Conservation (phyloP, 1,140 invertebrate species). For the Mesaphorura yosii region DNA sequence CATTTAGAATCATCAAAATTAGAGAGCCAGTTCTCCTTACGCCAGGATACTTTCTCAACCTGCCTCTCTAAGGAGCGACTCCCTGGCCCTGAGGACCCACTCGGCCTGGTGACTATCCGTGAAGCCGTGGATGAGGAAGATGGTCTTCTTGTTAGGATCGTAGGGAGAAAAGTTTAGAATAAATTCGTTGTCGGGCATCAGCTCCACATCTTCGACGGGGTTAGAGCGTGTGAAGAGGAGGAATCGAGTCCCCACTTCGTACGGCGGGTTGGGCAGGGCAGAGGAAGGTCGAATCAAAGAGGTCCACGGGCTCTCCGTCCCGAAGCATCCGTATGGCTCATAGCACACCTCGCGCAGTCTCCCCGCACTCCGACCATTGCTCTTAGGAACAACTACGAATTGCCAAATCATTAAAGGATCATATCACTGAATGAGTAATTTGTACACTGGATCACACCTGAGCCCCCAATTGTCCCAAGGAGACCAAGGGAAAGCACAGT, state of each 20-base stretch:
- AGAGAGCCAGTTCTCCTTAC: too few species aligned
- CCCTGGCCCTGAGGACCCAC: conserved; percentile 11
- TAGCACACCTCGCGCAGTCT: conserved; percentile 36
- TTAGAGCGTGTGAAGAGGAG: conserved; percentile 17
- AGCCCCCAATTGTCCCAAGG: too few species aligned
- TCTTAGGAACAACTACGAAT: too few species aligned
- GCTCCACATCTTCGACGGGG: conserved; percentile 1
- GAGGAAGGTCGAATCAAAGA: conserved; percentile 31
- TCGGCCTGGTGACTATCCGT: conserved; percentile 13
- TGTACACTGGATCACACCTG: too few species aligned
- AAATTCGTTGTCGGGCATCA: conserved; percentile 20
- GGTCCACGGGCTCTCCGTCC: conserved; percentile 35
- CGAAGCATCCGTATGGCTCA: conserved; percentile 37
- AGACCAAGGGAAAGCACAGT: too few species aligned
- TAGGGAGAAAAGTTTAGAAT: conserved; percentile 14
- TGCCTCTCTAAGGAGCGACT: conserved; percentile 13
- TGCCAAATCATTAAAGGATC: too few species aligned
- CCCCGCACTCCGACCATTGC: too few species aligned
- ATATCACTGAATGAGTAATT: too few species aligned
- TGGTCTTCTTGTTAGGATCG: conserved; percentile 6
- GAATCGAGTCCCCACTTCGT: conserved; percentile 24
- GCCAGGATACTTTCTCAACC: neutral
- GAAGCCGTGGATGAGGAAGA: conserved; percentile 23
- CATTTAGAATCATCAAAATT: too few species aligned
- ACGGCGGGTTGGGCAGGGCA: conserved; percentile 14